A percentile compares a stretch with the other conserved stretches of the same genome.
phyloP scores from a whole-genome alignment of 2,888 invertebrate genomes.

The Candidula unifasciata region DNA sequence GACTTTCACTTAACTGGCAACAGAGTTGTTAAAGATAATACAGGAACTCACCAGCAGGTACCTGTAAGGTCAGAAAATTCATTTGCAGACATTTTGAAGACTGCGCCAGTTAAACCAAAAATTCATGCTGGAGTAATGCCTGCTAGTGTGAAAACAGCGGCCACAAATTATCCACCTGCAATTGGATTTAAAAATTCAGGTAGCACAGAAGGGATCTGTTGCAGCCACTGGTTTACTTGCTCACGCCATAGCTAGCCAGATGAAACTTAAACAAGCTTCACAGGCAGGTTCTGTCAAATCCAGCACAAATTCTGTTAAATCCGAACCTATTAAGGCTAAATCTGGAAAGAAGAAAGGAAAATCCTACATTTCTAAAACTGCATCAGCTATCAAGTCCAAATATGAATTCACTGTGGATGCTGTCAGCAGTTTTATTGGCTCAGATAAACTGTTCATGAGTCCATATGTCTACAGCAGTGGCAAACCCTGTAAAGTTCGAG shows the following conservation, averaged over 20 bases:
- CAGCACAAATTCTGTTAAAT: background rate
- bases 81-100: background rate
- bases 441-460: background rate
- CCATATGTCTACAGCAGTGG: background rate
- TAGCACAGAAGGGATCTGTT: background rate
- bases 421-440: background rate
- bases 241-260: constrained; percentile 6
- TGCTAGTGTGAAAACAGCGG: no score
- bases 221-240: background rate
- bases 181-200: background rate
- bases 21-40: background rate
- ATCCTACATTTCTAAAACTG: background rate
- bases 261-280: background rate
- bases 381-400: background rate
- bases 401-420: background rate
- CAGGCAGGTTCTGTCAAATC: background rate
- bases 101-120: constrained; percentile 2
- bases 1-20: background rate
- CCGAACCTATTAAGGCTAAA: background rate
- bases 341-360: background rate
- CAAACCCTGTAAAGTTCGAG: background rate
- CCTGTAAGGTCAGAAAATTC: background rate
- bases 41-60: background rate
- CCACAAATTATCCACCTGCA: background rate
- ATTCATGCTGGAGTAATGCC: background rate